Base-by-base conservation (phyloP, 2,888 invertebrate species). In the Didymodactylos carnosus region DNA sequence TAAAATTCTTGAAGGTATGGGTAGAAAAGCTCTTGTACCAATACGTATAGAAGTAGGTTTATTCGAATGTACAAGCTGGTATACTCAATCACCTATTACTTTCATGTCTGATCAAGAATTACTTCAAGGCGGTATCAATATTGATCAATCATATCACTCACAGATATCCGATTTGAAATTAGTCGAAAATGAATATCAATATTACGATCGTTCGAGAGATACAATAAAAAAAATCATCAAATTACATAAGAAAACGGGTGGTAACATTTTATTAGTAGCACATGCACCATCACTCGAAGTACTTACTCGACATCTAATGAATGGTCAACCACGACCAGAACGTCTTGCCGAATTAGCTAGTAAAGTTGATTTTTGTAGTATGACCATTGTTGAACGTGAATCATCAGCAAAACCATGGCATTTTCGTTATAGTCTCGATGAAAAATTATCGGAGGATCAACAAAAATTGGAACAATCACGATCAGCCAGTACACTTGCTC, bases 1-100 rank as follows among this genome's bases (percentile, higher is more conserved):
- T n/a, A 83, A 83, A 73, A 80, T 87, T 39, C 79, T 87, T 35
- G 83, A 83, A 81, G 86, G 86, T 86, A 76, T 73, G 75, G 13
- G 35, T 23, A 35, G 69, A 25, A 43, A 39, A 70, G 69, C 35
- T 74, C 69, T 70, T 16, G 73, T 75, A 8, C 35, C 76, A 70
- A 77, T 82, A 53, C 77, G 78, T 78, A 86, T 95, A 23, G 95
- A 95, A 81, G 92, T 93, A 0, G 92, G 91, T 0, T 84, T 95
- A 51, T 95, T 94, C 83, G 95, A 95, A 83, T 94, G 90, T 90
- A 87, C 91, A 80, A 88, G 89, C 40, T 94, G 94, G 93, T 91
- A 93, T 82, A 87, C 88, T 1, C 89, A 89, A 75, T 88, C 88
- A 0, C 84, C 88, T 79, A 91, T 90, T 4, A 87, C 88, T 29